Evolutionary conservation across 92 coral and sea anemone species (phyloP).

Genomic region (Parazoanthus atlanticus): DNA sequence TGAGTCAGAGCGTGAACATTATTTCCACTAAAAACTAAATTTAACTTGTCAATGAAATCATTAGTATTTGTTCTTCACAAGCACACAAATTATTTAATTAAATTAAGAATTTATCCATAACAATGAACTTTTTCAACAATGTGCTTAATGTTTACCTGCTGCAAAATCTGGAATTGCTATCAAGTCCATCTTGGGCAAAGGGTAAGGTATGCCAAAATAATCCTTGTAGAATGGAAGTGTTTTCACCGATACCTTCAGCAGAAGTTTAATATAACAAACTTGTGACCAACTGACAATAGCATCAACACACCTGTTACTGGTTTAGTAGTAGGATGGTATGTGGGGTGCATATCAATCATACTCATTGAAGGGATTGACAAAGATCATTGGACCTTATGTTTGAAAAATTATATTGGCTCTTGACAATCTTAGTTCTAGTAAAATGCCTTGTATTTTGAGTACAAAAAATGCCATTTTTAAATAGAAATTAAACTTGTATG

Average conservation of each 20-base stretch:
- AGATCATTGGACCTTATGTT: too few species aligned
- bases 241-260: conserved; percentile 84
- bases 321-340: too few species aligned
- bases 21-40: not conserved
- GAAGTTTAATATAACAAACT: not conserved
- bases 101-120: not conserved
- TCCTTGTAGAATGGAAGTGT: conserved; percentile 98
- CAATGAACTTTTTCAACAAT: not conserved
- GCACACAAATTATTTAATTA: not conserved
- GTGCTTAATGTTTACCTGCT: conserved; percentile 70
- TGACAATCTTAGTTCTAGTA: too few species aligned
- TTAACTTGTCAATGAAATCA: too few species aligned
- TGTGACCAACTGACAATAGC: not conserved
- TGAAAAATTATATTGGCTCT: too few species aligned
- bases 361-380: too few species aligned
- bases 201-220: conserved; percentile 93
- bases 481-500: too few species aligned
- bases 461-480: too few species aligned
- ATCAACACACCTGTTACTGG: too few species aligned
- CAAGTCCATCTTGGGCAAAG: conserved; percentile 97
- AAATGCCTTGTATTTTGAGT: too few species aligned
- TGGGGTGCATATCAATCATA: too few species aligned
- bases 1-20: not conserved
- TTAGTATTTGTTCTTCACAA: not conserved
- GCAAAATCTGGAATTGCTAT: conserved; percentile 99